phyloP scores from a whole-genome alignment of 2,113 vertebrate genomes.

The Caretta caretta region DNA sequence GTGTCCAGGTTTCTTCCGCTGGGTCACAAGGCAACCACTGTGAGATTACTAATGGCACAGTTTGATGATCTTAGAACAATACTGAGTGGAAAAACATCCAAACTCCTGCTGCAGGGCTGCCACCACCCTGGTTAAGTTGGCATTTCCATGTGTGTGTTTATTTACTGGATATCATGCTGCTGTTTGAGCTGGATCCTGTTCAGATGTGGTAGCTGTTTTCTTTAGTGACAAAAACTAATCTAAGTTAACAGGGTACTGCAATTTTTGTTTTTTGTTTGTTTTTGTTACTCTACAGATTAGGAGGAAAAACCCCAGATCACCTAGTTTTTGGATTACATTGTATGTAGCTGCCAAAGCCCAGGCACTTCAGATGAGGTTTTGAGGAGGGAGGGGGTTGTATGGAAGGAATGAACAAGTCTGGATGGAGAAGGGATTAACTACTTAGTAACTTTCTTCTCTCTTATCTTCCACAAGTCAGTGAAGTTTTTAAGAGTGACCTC shows the following conservation, averaged over 20 bases:
- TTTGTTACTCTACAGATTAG: not conserved
- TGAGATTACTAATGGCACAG: not conserved
- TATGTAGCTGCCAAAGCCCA: not conserved
- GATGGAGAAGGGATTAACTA: not conserved
- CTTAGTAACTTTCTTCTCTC: not conserved
- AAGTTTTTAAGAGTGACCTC: not conserved
- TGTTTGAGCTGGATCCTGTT: not conserved
- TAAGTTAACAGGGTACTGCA: rapidly evolving
- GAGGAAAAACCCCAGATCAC: not conserved
- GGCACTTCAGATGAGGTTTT: not conserved
- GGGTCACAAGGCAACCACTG: not conserved
- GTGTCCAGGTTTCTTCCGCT: not conserved
- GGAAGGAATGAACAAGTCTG: not conserved
- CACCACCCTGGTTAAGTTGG: not conserved
- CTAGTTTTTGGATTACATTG: not conserved
- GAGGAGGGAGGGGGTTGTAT: not conserved
- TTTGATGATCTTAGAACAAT: not conserved
- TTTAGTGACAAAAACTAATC: not conserved
- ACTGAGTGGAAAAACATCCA: not conserved
- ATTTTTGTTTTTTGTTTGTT: too few relatives aligned
- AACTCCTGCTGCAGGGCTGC: not conserved
- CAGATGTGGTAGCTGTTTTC: not conserved
- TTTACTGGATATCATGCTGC: not conserved
- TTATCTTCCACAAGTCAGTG: not conserved
- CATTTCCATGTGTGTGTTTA: not conserved